Evolutionary conservation across 2,797 vertebrate species (phyloP).

Genomic region (Anguilla pacifica): DNA sequence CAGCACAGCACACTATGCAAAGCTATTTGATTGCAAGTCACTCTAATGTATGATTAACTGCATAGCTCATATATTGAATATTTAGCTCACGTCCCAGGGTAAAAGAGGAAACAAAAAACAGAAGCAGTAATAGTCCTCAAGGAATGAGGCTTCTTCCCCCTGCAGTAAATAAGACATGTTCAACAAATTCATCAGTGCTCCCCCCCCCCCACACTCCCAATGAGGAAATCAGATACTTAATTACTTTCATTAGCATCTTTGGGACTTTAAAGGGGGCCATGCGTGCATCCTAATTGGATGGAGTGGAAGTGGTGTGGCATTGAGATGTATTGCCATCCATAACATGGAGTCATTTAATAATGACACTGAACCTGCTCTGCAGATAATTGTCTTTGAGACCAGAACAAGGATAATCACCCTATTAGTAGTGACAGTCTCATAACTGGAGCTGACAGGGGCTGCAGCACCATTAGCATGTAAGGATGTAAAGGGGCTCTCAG

Average conservation of each 20-base stretch:
- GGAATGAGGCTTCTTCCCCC: not conserved
- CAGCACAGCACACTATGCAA: not conserved
- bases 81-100: not conserved
- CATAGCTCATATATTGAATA: not conserved
- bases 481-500: not conserved
- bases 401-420: conserved; percentile 36
- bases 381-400: conserved; percentile 20
- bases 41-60: not conserved
- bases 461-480: not conserved
- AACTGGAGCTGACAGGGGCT: conserved; percentile 20
- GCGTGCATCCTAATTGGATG: conserved; percentile 14
- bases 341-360: conserved; percentile 22
- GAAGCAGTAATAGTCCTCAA: not conserved
- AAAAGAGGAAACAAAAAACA: not conserved
- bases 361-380: conserved; percentile 24
- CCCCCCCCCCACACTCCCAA: conserved; percentile 42
- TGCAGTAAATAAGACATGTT: conserved; percentile 7
- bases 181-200: conserved; percentile 50
- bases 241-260: conserved; percentile 41
- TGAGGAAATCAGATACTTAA: conserved; percentile 30
- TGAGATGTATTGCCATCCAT: conserved; percentile 32
- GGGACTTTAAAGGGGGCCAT: conserved; percentile 20
- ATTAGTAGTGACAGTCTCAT: conserved; percentile 10
- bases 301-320: conserved; percentile 10
- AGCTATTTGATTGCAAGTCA: not conserved